A percentile compares a stretch with the other conserved stretches of the same genome.
Conservation (phyloP, 2,888 invertebrate genomes). For the Sycophila texana region DNA sequence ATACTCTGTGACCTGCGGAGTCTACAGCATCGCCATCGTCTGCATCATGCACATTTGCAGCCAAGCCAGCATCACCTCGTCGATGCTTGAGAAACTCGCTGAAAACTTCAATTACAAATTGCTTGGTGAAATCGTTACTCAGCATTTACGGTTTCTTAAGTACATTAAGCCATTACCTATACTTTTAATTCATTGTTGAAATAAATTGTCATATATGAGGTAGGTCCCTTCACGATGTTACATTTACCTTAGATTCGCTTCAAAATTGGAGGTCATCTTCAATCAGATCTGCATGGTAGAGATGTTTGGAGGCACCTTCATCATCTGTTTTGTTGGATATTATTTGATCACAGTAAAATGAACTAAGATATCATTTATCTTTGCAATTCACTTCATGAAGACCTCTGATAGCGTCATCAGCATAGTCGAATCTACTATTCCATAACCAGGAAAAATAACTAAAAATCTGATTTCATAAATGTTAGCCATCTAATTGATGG, state of each 20-base stretch:
- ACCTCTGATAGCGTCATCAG: no score
- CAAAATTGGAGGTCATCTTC: slow-evolving; percentile 18
- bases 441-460: no score
- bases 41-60: slow-evolving; percentile 65
- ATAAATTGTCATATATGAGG: no score
- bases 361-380: no score
- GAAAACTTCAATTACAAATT: slow-evolving; percentile 12
- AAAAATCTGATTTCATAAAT: no score
- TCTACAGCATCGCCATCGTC: slow-evolving; percentile 62
- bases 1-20: slow-evolving; percentile 60
- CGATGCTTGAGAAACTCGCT: slow-evolving; percentile 13
- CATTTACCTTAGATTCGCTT: not conserved
- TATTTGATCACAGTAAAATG: slow-evolving; percentile 15
- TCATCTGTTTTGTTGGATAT: slow-evolving; percentile 12
- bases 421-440: no score
- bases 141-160: slow-evolving; percentile 40
- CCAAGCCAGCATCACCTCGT: slow-evolving; percentile 32
- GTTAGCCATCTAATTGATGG: no score
- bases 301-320: slow-evolving; percentile 2
- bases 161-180: not conserved
- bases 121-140: slow-evolving; percentile 17
- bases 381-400: no score
- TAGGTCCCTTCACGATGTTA: no score
- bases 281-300: slow-evolving; percentile 20
- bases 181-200: no score